Evolutionary conservation across 92 coral and sea anemone species (phyloP).

Genomic region (Phymanthus crucifer): DNA sequence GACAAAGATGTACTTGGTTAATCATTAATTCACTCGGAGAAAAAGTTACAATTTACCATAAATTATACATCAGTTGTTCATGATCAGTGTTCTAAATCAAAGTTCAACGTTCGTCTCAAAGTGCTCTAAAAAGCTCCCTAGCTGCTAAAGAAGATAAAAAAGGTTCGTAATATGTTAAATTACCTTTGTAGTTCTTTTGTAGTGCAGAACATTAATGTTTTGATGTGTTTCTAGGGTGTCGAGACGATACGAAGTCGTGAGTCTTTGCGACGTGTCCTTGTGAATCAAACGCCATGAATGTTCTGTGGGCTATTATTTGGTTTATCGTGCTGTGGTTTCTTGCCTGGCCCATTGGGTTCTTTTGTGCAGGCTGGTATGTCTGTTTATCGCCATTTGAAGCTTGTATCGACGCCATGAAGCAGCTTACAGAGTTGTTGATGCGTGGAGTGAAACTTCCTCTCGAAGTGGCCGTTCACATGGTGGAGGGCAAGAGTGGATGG

Average conservation of each 20-base stretch:
- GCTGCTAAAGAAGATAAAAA: slow-evolving; percentile 1
- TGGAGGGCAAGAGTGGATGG: slow-evolving; percentile 91
- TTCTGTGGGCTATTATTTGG: slow-evolving; percentile 95
- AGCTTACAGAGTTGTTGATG: slow-evolving; percentile 85
- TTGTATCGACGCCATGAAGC: slow-evolving; percentile 84
- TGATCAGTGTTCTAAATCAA: neutral
- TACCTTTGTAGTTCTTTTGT: neutral
- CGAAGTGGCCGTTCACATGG: slow-evolving; percentile 95
- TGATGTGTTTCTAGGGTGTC: neutral
- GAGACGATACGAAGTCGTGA: neutral
- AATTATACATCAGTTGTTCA: neutral
- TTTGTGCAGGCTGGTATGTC: slow-evolving; percentile 98
- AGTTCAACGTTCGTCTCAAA: neutral
- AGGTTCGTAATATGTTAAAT: neutral
- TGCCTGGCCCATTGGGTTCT: slow-evolving; percentile 95
- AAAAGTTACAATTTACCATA: neutral
- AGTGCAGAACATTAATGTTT: neutral
- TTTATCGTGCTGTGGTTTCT: slow-evolving; percentile 86
- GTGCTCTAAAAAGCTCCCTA: neutral
- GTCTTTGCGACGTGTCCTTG: neutral
- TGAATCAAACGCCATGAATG: slow-evolving; percentile 66
- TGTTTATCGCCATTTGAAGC: slow-evolving; percentile 95
- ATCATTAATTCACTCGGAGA: neutral
- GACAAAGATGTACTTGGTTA: neutral
- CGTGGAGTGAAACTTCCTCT: slow-evolving; percentile 88